These are phyloP conservation scores for Halisarca cf. caerulea DNA, from an alignment of 37 sponge, comb jelly and placozoan genomes.

Conservation along the genomic window DNA sequence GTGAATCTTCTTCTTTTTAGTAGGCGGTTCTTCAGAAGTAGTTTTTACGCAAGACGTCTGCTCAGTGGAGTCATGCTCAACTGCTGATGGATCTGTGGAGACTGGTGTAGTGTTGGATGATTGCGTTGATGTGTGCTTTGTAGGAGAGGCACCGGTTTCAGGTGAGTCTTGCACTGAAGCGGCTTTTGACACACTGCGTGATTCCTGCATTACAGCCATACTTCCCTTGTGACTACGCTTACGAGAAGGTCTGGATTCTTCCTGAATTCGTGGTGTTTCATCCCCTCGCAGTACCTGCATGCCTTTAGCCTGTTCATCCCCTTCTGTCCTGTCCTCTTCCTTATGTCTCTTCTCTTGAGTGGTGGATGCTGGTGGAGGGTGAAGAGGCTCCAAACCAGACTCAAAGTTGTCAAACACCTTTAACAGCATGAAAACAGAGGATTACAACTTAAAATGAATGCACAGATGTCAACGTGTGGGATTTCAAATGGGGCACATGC, in stretches of 20 bases:
- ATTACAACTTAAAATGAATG: too few relatives aligned
- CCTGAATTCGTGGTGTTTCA: not conserved
- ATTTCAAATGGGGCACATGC: too few relatives aligned
- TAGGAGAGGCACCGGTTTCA: too few relatives aligned
- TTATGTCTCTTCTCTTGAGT: not conserved
- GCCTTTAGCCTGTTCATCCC: too few relatives aligned
- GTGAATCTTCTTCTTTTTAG: not conserved
- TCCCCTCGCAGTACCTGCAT: not conserved
- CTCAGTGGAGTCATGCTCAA: not conserved
- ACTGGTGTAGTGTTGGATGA: not conserved
- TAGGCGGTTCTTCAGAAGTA: not conserved
- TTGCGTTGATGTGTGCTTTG: not conserved
- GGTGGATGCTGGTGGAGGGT: not conserved
- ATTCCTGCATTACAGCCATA: not conserved
- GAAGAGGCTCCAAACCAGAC: not conserved
- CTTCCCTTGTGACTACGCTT: not conserved
- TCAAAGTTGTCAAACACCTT: slow-evolving; percentile 11
- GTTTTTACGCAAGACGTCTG: not conserved
- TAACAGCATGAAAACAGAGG: too few relatives aligned
- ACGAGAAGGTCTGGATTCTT: not conserved
- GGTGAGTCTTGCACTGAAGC: too few relatives aligned
- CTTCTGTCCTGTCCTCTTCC: not conserved
- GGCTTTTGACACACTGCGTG: too few relatives aligned
- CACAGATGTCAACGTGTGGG: too few relatives aligned
- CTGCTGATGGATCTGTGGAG: not conserved